Conservation (phyloP, 35 echinoderm and acorn worm genomes). For the Lytechinus variegatus region DNA sequence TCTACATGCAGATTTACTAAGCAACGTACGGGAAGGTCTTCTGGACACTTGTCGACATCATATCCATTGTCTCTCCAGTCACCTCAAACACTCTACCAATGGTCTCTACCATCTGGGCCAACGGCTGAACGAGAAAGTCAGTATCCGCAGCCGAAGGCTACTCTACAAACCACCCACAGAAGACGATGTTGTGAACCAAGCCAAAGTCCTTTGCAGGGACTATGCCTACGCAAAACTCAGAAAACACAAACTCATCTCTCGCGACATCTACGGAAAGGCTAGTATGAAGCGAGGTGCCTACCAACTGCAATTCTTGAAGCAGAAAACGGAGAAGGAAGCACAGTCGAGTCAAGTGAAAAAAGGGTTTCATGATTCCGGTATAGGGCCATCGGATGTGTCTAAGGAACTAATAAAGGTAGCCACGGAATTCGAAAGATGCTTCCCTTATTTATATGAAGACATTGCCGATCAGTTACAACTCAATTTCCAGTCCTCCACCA, state of each 20-base stretch:
- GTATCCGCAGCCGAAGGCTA: constrained; percentile 44
- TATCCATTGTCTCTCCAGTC: not conserved
- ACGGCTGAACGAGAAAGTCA: constrained; percentile 4
- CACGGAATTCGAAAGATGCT: constrained; percentile 59
- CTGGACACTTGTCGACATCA: constrained; percentile 15
- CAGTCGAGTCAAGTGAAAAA: too few relatives aligned
- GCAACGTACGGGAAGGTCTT: not conserved
- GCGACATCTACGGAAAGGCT: constrained; percentile 50
- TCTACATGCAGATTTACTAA: not conserved
- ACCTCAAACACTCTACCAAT: constrained; percentile 7
- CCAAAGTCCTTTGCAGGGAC: constrained; percentile 59
- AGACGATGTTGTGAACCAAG: constrained; percentile 59
- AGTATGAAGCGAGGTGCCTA: not conserved
- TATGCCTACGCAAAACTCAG: constrained; percentile 54
- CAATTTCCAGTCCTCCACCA: constrained; percentile 44
- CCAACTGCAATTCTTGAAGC: not conserved
- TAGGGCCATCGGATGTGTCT: constrained; percentile 58
- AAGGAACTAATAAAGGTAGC: constrained; percentile 59
- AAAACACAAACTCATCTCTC: constrained; percentile 48
- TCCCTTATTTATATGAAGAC: constrained; percentile 62
- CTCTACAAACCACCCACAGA: constrained; percentile 49
- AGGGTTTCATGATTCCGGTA: not conserved
- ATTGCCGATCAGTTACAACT: constrained; percentile 50
- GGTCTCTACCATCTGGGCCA: not conserved
- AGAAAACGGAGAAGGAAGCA: not conserved